These are phyloP conservation scores for Lasioglossum pauxillum DNA, from an alignment of 2,888 invertebrate species.

Conservation along the genomic window DNA sequence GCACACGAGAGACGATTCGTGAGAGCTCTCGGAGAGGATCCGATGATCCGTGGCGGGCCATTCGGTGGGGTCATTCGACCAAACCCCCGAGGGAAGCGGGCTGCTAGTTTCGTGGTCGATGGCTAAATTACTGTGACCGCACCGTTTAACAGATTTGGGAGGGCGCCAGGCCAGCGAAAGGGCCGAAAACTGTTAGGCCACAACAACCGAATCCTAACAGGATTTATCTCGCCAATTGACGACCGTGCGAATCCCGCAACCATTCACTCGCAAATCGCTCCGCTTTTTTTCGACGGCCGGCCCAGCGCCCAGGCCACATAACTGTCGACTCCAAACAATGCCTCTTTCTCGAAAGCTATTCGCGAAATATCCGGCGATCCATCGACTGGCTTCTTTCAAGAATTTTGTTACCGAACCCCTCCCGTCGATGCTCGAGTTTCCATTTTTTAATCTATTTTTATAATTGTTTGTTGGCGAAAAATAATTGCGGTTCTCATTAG, in stretches of 20 bases:
- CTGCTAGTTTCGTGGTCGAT: constrained; percentile 45
- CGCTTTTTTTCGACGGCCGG: not conserved
- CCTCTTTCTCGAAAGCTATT: not conserved
- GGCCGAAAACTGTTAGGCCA: constrained; percentile 29
- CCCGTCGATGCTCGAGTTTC: not conserved
- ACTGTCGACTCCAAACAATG: not conserved
- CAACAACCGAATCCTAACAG: constrained; percentile 29
- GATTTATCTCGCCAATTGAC: constrained; percentile 14
- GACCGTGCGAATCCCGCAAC: constrained; percentile 2
- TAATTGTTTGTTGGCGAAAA: not conserved
- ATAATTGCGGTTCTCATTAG: not conserved
- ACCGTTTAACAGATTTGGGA: constrained; percentile 52
- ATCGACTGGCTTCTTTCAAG: not conserved
- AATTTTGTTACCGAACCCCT: not conserved
- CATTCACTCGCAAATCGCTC: not conserved
- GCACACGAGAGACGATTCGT: not conserved
- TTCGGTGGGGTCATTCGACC: constrained; percentile 23
- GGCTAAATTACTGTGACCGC: constrained; percentile 58
- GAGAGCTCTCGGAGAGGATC: not conserved
- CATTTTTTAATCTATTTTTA: not conserved
- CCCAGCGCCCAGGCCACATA: not conserved
- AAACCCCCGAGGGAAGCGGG: constrained; percentile 21
- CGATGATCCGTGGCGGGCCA: not conserved
- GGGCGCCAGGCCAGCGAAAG: constrained; percentile 13
- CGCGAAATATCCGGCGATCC: not conserved